phyloP scores from a whole-genome alignment of 2,113 vertebrate genomes.

The Calidris pugnax region DNA sequence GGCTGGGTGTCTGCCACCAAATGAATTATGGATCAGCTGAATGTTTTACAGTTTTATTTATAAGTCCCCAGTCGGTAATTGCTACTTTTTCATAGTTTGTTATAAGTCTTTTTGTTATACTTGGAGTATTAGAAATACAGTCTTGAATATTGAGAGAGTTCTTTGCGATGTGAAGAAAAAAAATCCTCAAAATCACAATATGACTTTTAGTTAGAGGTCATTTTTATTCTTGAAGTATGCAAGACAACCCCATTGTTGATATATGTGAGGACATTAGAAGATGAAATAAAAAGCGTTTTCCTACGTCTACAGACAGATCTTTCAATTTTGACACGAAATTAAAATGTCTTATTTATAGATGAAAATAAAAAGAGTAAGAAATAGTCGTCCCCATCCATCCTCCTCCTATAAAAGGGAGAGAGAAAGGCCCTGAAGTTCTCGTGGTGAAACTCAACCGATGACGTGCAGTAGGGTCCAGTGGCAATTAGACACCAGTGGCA shows the following conservation, averaged over 20 bases:
- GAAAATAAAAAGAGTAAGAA: neutral
- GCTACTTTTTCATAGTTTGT: constrained; percentile 36
- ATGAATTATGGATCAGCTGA: constrained; percentile 67
- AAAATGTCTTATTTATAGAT: neutral
- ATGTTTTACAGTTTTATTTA: constrained; percentile 64
- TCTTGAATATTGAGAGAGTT: neutral
- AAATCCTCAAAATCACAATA: neutral
- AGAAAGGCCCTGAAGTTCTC: neutral
- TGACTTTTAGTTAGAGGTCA: neutral
- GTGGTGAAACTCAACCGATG: neutral
- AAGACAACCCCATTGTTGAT: neutral
- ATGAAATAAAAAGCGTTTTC: neutral
- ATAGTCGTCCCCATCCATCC: neutral
- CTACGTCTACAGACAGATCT: neutral
- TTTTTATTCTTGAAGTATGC: neutral
- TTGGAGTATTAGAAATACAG: constrained; percentile 12
- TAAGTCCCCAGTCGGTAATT: constrained; percentile 18
- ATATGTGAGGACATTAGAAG: neutral
- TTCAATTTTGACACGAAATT: neutral
- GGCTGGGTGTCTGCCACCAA: constrained; percentile 41
- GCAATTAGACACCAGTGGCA: too few species aligned
- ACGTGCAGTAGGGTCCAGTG: neutral
- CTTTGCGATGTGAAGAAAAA: neutral
- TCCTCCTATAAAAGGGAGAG: neutral
- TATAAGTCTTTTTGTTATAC: constrained; percentile 24